A percentile compares a stretch with the other conserved stretches of the same genome.
Conservation (phyloP, 2,888 invertebrate species). For the Agrenia bidenticulata region DNA sequence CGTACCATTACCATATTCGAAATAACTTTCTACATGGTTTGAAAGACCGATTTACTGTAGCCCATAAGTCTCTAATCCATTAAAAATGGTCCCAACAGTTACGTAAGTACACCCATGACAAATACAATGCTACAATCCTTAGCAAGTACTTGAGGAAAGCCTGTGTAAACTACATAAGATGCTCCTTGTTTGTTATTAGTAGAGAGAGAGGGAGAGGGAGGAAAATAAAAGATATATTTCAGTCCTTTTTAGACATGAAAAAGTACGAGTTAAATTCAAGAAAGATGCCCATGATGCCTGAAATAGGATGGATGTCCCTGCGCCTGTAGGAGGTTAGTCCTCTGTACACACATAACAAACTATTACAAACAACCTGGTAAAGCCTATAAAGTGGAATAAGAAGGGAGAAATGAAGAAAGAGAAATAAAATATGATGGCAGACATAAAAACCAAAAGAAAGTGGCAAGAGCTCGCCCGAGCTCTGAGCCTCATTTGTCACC, state of each 20-base stretch:
- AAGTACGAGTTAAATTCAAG: slow-evolving; percentile 23
- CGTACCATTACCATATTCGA: no score
- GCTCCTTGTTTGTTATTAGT: background rate
- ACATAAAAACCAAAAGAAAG: slow-evolving; percentile 40
- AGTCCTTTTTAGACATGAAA: slow-evolving; percentile 2
- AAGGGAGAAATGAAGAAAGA: slow-evolving; percentile 27
- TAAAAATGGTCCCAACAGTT: no score
- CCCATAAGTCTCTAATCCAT: no score
- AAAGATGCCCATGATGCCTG: slow-evolving; percentile 5
- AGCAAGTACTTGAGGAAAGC: no score
- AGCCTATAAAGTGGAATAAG: slow-evolving; percentile 5
- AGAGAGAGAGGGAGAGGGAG: slow-evolving; percentile 11
- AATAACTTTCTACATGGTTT: no score
- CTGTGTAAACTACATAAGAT: no score
- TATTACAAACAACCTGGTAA: slow-evolving; percentile 16
- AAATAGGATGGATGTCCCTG: background rate
- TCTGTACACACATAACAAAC: slow-evolving; percentile 19
- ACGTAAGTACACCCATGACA: no score
- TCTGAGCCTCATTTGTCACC: slow-evolving; percentile 46
- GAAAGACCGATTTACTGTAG: no score
- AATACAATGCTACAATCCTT: no score
- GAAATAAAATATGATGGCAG: slow-evolving; percentile 45
- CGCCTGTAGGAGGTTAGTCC: background rate
- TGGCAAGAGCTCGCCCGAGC: slow-evolving; percentile 38
- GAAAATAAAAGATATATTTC: background rate